A percentile compares a stretch with the other conserved stretches of the same genome.
phyloP scores from a whole-genome alignment of 2,797 vertebrate species.

The Peromyscus attwateri region DNA sequence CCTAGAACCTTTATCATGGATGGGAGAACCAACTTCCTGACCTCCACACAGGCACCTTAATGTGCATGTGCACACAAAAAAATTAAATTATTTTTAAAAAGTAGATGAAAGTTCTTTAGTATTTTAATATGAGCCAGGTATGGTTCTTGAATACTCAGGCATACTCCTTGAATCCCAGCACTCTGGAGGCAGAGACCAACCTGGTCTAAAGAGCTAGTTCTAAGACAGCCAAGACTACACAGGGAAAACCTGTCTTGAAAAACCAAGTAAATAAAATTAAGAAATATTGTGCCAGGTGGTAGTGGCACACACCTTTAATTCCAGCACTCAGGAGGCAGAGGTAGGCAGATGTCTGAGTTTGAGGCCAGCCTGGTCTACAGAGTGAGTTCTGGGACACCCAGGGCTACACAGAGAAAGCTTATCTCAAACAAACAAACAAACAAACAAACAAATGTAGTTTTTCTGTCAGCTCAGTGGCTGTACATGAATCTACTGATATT shows the following conservation, averaged over 20 bases:
- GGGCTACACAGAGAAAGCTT: not conserved
- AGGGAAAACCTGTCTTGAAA: not conserved
- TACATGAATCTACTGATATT: too few relatives aligned
- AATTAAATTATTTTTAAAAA: not conserved
- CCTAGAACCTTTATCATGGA: not conserved
- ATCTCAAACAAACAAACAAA: not conserved
- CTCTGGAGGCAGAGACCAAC: not conserved
- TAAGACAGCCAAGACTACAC: not conserved
- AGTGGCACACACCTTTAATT: not conserved
- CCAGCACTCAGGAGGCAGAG: too few relatives aligned
- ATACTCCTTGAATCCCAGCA: not conserved
- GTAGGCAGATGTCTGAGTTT: not conserved
- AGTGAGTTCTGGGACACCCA: not conserved
- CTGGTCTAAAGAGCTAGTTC: not conserved
- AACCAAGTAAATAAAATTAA: not conserved
- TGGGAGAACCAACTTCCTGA: too few relatives aligned
- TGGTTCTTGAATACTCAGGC: too few relatives aligned
- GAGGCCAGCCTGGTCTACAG: not conserved
- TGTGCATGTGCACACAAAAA: not conserved
- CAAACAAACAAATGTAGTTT: not conserved
- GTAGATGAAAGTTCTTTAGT: not conserved
- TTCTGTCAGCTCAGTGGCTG: too few relatives aligned
- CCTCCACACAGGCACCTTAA: not conserved
- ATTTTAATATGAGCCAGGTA: not conserved
- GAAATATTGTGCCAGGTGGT: too few relatives aligned